A percentile compares a stretch with the other conserved stretches of the same genome.
Evolutionary conservation across 2,113 vertebrate genomes (phyloP).

Genomic region (Laticauda laticaudata): DNA sequence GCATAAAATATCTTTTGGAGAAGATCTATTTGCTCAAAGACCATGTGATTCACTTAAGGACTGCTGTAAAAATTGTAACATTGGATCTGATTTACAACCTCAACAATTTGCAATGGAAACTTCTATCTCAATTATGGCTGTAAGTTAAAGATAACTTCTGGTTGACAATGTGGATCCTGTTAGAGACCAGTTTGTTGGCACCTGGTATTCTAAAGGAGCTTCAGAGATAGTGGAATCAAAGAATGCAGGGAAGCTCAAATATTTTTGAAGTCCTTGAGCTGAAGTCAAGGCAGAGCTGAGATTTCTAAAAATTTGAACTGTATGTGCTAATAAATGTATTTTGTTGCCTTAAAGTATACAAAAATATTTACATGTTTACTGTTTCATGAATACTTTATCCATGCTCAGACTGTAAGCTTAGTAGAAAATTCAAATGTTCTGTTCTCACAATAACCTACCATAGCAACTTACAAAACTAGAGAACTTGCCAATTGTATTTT

Average conservation of each 20-base stretch:
- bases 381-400: neutral
- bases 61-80: no score
- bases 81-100: no score
- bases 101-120: no score
- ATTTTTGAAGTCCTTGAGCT: neutral
- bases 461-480: no score
- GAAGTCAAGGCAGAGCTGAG: neutral
- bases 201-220: neutral
- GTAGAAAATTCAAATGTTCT: neutral
- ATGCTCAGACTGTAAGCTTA: neutral
- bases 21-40: no score
- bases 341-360: neutral
- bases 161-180: neutral
- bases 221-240: neutral
- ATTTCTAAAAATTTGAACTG: neutral
- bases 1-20: no score
- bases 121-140: no score
- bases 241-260: neutral
- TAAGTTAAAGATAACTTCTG: no score
- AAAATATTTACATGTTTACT: neutral
- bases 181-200: neutral
- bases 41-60: no score
- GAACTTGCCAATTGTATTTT: no score
- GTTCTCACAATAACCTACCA: no score
- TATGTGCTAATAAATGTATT: neutral